Base-by-base conservation (phyloP, 2,797 vertebrate species). In the Platalea minor region DNA sequence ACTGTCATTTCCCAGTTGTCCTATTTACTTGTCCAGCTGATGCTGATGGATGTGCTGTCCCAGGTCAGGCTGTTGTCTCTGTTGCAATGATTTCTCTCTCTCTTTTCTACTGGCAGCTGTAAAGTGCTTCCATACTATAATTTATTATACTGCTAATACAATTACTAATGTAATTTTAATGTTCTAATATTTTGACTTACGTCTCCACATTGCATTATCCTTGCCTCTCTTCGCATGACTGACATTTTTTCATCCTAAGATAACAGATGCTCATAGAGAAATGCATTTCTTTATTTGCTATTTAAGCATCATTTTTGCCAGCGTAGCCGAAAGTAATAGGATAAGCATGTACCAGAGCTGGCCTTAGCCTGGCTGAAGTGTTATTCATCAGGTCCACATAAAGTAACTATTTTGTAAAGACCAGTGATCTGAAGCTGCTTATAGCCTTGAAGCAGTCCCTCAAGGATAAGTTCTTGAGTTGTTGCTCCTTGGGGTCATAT, bases 331-430 rank as follows among this genome's bases (percentile, higher is more conserved):
- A 53, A 65, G 16, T 46, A 67, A 53, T 17, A 59, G 72, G n/a
- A 74, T 70, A 88, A 82, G 21, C 11, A 81, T 17, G 9, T 60
- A 67, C 11, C 13, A 88, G 53, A 81, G 50, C 39, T 83, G 53
- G 41, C 21, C 77, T 95, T 74, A 89, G 56, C 45, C 28, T 85
- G 45, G 33, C 16, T 91, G 53, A 94, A 88, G 7, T 79, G 33
- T 48, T 83, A 80, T 87, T 94, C 65, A 85, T 94, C 79, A 91
- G 29, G 14, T 26, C 28, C 26, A 70, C 46, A 69, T 70, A 90
- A 89, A 93, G 69, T 68, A 94, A 89, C 26, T 68, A 11, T 41
- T 93, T 88, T 77, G 74, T 94, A 80, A 90, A 95, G 63, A 88
- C 51, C 51, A 67, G 74, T 82, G 74, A 79, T 89, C 74, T 94